These are phyloP conservation scores for Leucopsar rothschildi DNA, from an alignment of 2,113 vertebrate species.

Conservation along the genomic window DNA sequence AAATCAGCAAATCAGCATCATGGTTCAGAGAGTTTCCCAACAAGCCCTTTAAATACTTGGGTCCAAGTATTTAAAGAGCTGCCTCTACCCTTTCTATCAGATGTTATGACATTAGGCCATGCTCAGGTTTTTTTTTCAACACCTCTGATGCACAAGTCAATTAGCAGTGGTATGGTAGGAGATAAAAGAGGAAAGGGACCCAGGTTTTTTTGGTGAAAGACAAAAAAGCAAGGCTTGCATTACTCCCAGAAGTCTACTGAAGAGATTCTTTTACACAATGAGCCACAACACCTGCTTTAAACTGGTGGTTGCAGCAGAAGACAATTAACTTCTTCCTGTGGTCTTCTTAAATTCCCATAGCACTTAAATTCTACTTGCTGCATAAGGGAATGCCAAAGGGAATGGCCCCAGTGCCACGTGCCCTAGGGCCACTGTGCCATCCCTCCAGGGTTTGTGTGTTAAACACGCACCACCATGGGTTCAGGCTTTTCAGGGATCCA, in stretches of 20 bases:
- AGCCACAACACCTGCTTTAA: not conserved
- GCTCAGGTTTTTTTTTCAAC: not conserved
- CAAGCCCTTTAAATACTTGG: not conserved
- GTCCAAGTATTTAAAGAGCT: not conserved
- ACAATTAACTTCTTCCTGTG: not conserved
- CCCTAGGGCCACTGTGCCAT: not conserved
- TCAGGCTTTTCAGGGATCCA: not conserved
- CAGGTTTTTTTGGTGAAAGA: not conserved
- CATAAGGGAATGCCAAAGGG: not conserved
- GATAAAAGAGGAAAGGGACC: not conserved
- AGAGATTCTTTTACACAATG: not conserved
- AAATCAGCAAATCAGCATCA: not conserved
- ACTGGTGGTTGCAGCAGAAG: not conserved
- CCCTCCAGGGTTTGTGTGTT: not conserved
- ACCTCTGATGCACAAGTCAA: not conserved
- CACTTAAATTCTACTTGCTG: not conserved
- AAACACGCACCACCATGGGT: not conserved
- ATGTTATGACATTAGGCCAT: not conserved
- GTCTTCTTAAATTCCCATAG: not conserved
- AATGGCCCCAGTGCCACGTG: fast-evolving
- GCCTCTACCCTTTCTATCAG: not conserved
- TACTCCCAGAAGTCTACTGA: not conserved
- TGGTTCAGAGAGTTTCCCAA: not conserved
- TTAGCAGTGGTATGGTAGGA: not conserved
- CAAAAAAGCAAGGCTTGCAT: not conserved